These are phyloP conservation scores for Semotilus atromaculatus DNA, from an alignment of 2,797 vertebrate genomes.

Conservation along the genomic window DNA sequence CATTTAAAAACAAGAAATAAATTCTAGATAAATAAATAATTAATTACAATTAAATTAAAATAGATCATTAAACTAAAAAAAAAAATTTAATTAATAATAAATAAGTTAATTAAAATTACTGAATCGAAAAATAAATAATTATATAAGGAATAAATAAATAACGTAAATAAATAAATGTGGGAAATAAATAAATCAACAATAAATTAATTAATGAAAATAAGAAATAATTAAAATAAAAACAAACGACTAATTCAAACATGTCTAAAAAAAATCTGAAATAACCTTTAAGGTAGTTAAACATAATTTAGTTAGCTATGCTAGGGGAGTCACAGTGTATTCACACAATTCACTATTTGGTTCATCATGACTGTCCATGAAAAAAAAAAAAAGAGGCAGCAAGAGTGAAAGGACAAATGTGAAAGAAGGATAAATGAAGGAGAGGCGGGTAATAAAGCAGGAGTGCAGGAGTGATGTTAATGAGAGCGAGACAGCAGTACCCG, in stretches of 20 bases:
- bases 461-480: conserved; percentile 21
- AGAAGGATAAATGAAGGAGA: conserved; percentile 5
- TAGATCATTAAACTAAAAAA: background rate
- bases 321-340: background rate
- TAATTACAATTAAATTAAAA: background rate
- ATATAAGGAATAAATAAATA: background rate
- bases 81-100: background rate
- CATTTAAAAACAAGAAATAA: background rate
- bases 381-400: background rate
- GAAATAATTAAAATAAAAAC: background rate
- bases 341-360: background rate
- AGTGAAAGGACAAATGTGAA: background rate
- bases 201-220: background rate
- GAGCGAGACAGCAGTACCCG: conserved; percentile 88
- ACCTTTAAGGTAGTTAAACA: background rate
- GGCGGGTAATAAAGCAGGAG: background rate
- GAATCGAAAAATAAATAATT: background rate
- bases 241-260: background rate
- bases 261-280: background rate
- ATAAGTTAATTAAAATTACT: background rate
- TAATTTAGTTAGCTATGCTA: background rate
- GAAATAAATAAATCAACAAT: too few relatives aligned
- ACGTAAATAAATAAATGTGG: background rate
- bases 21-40: background rate
- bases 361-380: conserved; percentile 9